These are phyloP conservation scores for Pao palembangensis DNA, from an alignment of 2,113 vertebrate species.

Conservation along the genomic window DNA sequence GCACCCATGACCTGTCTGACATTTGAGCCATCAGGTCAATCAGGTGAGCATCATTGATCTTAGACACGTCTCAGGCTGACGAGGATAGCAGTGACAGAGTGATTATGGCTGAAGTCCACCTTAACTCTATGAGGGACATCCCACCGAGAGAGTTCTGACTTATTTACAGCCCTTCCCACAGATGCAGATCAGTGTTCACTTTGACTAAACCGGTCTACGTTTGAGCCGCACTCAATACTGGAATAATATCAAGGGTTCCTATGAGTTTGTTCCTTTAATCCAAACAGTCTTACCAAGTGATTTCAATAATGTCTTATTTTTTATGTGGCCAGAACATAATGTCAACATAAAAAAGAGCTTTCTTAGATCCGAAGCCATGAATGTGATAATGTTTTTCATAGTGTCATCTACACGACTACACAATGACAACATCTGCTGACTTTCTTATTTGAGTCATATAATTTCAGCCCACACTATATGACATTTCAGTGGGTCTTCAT, in stretches of 20 bases:
- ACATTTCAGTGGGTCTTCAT: conserved; percentile 60
- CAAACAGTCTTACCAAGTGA: no score
- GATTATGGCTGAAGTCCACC: conserved; percentile 31
- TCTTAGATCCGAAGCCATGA: not conserved
- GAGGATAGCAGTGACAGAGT: conserved; percentile 43
- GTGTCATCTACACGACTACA: conserved; percentile 28
- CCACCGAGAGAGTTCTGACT: no score
- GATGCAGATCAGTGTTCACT: no score
- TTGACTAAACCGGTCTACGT: no score
- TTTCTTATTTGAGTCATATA: conserved; percentile 61
- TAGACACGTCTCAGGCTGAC: conserved; percentile 34
- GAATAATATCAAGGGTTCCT: no score
- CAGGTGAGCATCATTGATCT: conserved; percentile 61
- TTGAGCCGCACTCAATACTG: no score
- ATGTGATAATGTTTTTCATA: conserved; percentile 16
- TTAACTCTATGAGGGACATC: no score
- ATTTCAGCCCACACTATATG: conserved; percentile 63
- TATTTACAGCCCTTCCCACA: conserved; percentile 1
- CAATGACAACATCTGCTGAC: conserved; percentile 8
- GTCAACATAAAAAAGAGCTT: not conserved
- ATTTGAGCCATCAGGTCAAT: conserved; percentile 56
- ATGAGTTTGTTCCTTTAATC: no score
- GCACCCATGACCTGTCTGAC: conserved; percentile 39
- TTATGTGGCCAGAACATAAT: not conserved
- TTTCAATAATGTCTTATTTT: no score